Evolutionary conservation across 2,797 vertebrate genomes (phyloP).

Genomic region (Dipus sagitta): DNA sequence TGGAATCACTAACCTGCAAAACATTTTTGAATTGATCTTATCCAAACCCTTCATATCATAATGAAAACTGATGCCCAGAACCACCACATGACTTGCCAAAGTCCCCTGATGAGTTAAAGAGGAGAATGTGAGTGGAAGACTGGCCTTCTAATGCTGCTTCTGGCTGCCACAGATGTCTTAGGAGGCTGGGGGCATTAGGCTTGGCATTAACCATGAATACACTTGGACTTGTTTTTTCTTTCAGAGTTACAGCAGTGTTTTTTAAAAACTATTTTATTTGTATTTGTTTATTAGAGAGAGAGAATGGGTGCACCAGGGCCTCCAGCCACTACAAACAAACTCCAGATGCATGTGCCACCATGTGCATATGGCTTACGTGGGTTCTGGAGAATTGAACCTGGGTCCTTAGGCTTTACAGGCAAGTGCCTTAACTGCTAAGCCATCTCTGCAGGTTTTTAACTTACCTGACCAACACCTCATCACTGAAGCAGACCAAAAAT

Average conservation of each 20-base stretch:
- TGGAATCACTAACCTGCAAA: conserved; percentile 13
- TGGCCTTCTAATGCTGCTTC: background rate
- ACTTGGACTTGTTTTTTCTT: background rate
- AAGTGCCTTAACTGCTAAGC: too few relatives aligned
- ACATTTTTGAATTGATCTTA: background rate
- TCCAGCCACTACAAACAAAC: too few relatives aligned
- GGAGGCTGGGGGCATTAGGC: background rate
- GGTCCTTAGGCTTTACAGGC: too few relatives aligned
- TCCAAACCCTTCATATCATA: background rate
- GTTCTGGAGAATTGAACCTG: too few relatives aligned
- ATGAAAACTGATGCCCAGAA: background rate
- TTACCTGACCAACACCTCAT: conserved; percentile 24
- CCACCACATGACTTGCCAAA: background rate
- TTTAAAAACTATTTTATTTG: too few relatives aligned
- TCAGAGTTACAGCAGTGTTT: background rate
- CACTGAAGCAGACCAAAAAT: too few relatives aligned
- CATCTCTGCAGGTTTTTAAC: conserved; percentile 2
- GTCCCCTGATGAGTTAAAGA: background rate
- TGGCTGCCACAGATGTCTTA: background rate
- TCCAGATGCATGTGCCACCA: too few relatives aligned
- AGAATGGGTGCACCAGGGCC: too few relatives aligned
- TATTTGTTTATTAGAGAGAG: too few relatives aligned
- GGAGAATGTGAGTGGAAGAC: background rate
- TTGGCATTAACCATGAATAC: background rate
- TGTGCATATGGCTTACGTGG: too few relatives aligned